Evolutionary conservation across 2,888 invertebrate genomes (phyloP), one percentile per base, ranked within the genome.

Genomic region (Nasonovia ribisnigri): DNA sequence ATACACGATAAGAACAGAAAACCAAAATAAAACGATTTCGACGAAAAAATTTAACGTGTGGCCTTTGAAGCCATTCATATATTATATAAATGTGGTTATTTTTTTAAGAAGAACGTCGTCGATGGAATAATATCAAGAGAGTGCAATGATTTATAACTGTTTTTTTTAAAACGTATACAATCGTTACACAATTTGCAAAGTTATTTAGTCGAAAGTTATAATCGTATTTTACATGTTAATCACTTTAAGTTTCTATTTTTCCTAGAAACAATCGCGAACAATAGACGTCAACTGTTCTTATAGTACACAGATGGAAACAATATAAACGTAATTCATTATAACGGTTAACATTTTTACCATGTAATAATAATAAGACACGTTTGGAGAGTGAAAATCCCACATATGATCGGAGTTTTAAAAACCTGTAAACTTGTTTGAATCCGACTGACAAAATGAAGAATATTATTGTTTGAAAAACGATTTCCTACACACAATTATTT

Each of bases 251-350:
- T 91, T 91, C 51, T 91, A 91, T 84, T 84, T 84, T 84, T 54
- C 51, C 26, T 84, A 13, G 29, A 91, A 84, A 51, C 84, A 42
- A 42, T 51, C 16, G 84, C 42, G 29, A 91, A 91, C 84, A 91
- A 84, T 84, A 91, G 77, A 84, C 13, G 42, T 51, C 29, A 36
- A 51, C 48, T 16, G n/a, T 29, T 84, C 84, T 77, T 29, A 16
- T n/a, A 91, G 84, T 42, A 77, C 42, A 42, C 67, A 46, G 90
- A 46, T 16, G 42, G 42, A 51, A 91, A 91, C 51, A 91, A 84
- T 91, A 91, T 36, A 51, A 84, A 84, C 42, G 26, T 46, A 51
- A 84, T 84, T 91, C 90, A 84, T 91, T 91, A 77, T 91, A 91
- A 91, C 84, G 90, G 90, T 90, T 67, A n/a, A 67, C 20, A 60